Evolutionary conservation across 2,113 vertebrate genomes (phyloP).

Genomic region (Oryzias javanicus): DNA sequence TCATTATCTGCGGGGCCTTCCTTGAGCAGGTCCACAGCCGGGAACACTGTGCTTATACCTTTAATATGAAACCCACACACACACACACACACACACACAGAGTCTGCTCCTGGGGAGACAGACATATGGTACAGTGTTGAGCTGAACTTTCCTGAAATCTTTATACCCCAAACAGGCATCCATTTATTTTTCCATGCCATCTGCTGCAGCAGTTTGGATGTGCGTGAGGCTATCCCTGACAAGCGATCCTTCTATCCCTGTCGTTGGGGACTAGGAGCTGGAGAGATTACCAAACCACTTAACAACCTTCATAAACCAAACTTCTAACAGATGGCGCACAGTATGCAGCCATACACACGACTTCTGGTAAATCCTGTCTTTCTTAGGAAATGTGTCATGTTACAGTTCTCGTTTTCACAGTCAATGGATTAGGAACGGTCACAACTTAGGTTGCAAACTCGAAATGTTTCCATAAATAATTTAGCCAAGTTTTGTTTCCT

Average conservation of each 20-base stretch:
- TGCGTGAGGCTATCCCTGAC: conserved; percentile 44
- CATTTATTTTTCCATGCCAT: conserved; percentile 55
- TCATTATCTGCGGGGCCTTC: conserved; percentile 40
- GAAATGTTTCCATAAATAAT: too few species aligned
- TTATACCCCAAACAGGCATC: conserved; percentile 30
- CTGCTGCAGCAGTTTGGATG: conserved; percentile 45
- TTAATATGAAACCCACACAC: conserved; percentile 15
- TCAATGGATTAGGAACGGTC: background rate
- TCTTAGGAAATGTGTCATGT: conserved; percentile 12
- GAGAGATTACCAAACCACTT: conserved; percentile 47
- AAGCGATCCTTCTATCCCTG: conserved; percentile 41
- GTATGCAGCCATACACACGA: conserved; percentile 23
- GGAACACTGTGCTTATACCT: conserved; percentile 12
- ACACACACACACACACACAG: background rate
- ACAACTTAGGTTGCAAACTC: background rate
- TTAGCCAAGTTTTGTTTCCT: too few species aligned
- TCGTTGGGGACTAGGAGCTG: conserved; percentile 43
- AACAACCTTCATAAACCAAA: conserved; percentile 18
- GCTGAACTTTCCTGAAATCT: conserved; percentile 49
- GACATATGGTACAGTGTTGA: conserved; percentile 56
- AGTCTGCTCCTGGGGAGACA: conserved; percentile 16
- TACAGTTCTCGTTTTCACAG: too few species aligned
- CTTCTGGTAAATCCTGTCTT: conserved; percentile 13
- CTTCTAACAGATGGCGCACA: conserved; percentile 57
- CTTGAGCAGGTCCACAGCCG: conserved; percentile 26